A percentile compares a stretch with the other conserved stretches of the same genome.
These are phyloP conservation scores for Perca fluviatilis DNA, from an alignment of 2,113 vertebrate genomes.

Conservation along the genomic window DNA sequence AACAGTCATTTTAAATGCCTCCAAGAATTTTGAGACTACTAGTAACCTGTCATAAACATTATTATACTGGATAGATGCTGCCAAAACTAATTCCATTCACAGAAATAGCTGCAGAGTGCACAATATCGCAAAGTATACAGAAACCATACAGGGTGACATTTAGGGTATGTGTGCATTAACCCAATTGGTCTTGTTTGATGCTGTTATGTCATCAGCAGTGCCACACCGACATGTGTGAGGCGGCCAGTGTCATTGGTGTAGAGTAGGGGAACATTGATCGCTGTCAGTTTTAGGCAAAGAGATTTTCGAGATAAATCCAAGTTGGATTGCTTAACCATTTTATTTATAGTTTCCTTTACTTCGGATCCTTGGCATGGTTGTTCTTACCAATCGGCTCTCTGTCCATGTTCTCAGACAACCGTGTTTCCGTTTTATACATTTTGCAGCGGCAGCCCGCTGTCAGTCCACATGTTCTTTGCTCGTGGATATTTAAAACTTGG, in stretches of 20 bases:
- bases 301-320: neutral
- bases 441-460: no score
- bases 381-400: no score
- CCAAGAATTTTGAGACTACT: neutral
- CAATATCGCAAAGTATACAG: neutral
- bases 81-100: neutral
- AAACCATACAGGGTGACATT: neutral
- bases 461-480: neutral
- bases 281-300: neutral
- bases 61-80: neutral
- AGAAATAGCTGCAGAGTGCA: neutral
- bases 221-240: slow-evolving; percentile 13
- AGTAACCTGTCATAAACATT: neutral
- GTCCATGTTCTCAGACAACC: no score
- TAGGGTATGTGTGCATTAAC: slow-evolving; percentile 17
- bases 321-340: no score
- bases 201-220: slow-evolving; percentile 20
- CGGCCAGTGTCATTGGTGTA: neutral
- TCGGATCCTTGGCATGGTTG: no score
- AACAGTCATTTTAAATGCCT: neutral
- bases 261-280: slow-evolving; percentile 4
- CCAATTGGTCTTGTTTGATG: slow-evolving; percentile 20
- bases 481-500: neutral
- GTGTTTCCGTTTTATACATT: no score
- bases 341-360: no score